Percentiles rank a stretch among this genome's conserved stretches.
These are phyloP conservation scores for Sialia sialis DNA, from an alignment of 2,113 vertebrate species.

Conservation along the genomic window DNA sequence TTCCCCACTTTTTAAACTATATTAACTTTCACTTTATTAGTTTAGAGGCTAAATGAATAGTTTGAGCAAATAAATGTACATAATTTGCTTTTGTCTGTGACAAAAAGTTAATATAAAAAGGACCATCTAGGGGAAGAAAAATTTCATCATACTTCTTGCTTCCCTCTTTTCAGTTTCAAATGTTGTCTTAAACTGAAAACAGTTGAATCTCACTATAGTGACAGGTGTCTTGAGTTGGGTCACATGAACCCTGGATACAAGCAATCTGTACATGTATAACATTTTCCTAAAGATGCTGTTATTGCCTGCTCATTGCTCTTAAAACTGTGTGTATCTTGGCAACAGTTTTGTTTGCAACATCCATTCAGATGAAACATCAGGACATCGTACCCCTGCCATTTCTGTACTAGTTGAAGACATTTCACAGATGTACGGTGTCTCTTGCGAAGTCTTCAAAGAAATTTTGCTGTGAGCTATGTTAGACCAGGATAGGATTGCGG, in stretches of 20 bases:
- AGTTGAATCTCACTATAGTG: neutral
- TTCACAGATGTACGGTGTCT: neutral
- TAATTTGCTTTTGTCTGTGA: neutral
- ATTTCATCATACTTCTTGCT: neutral
- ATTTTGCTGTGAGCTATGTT: neutral
- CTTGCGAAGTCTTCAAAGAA: neutral
- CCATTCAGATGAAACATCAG: neutral
- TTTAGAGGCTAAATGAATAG: neutral
- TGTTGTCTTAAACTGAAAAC: neutral
- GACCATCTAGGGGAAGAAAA: neutral
- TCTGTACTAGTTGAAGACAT: neutral
- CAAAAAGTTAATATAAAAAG: neutral
- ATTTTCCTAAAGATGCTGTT: neutral
- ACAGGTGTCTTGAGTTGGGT: neutral
- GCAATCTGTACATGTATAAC: neutral
- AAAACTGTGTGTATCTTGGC: neutral
- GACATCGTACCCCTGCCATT: neutral
- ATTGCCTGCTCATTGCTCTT: neutral
- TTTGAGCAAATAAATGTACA: neutral
- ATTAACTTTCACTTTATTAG: neutral
- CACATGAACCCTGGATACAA: neutral
- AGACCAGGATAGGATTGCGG: neutral
- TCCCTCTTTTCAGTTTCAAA: neutral
- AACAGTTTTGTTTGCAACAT: neutral
- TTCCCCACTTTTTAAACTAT: neutral